These are phyloP conservation scores for Athetis lepigone DNA, from an alignment of 2,888 invertebrate genomes.

Conservation along the genomic window DNA sequence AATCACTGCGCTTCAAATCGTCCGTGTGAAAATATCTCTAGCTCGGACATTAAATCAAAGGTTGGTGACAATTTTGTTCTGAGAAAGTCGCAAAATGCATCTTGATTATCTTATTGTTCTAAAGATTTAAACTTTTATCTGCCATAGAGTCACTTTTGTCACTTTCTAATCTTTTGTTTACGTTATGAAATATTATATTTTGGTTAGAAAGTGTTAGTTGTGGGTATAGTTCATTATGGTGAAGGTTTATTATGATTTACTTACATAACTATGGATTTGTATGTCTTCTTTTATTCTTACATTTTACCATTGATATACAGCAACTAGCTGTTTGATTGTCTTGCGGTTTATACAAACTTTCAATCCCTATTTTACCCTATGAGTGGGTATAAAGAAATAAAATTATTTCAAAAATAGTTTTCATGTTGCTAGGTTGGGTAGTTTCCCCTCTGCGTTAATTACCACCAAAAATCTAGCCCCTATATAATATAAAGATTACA, in stretches of 20 bases:
- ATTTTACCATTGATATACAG: too few relatives aligned
- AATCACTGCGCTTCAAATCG: slow-evolving; percentile 31
- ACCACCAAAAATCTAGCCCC: too few relatives aligned
- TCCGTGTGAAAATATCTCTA: slow-evolving; percentile 53
- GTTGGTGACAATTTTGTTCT: slow-evolving; percentile 66
- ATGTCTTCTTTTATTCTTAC: background rate
- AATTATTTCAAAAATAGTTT: too few relatives aligned
- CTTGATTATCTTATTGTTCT: slow-evolving; percentile 68
- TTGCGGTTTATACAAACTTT: too few relatives aligned
- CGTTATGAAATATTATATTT: slow-evolving; percentile 57
- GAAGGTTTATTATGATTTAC: slow-evolving; percentile 1
- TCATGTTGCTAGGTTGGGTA: too few relatives aligned
- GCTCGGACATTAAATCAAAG: slow-evolving; percentile 56
- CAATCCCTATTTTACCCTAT: too few relatives aligned
- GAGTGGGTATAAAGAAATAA: too few relatives aligned
- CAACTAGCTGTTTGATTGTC: too few relatives aligned
- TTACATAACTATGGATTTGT: slow-evolving; percentile 29
- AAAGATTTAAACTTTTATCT: slow-evolving; percentile 64
- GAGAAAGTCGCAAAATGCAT: slow-evolving; percentile 68
- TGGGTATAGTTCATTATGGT: slow-evolving; percentile 24
- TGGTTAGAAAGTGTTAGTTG: slow-evolving; percentile 50
- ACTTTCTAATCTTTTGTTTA: slow-evolving; percentile 71
- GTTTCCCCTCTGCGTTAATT: too few relatives aligned
- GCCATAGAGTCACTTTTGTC: slow-evolving; percentile 44
- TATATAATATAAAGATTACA: too few relatives aligned